Evolutionary conservation across 1,140 invertebrate species (phyloP).

Genomic region (Nasonia longicornis): DNA sequence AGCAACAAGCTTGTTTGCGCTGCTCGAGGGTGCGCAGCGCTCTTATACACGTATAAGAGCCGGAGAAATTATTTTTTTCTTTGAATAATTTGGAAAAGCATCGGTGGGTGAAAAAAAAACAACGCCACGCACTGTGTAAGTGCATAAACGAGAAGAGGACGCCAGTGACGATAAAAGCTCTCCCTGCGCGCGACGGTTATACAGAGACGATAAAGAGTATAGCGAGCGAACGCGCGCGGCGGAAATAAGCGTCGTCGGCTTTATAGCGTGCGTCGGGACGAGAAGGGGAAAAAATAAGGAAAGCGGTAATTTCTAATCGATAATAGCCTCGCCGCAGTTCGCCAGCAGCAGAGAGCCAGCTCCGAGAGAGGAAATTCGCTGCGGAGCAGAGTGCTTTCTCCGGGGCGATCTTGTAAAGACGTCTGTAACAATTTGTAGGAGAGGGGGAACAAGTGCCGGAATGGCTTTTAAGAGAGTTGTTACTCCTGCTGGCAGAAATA

Average conservation of each 20-base stretch:
- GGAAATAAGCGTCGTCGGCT: conserved; percentile 35
- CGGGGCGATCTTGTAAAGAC: conserved; percentile 42
- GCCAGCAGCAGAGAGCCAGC: background rate
- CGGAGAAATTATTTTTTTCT: too few species aligned
- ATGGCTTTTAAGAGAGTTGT: conserved; percentile 47
- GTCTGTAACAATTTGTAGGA: conserved; percentile 46
- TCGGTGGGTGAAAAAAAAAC: conserved; percentile 15
- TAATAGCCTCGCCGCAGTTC: conserved; percentile 37
- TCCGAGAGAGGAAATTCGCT: conserved; percentile 1
- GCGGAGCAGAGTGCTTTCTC: conserved; percentile 29
- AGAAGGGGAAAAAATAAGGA: conserved; percentile 32
- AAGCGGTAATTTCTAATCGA: conserved; percentile 44
- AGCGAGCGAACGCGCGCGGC: too few species aligned
- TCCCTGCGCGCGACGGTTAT: too few species aligned
- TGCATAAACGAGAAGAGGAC: background rate
- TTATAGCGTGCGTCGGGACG: background rate
- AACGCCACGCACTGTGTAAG: background rate
- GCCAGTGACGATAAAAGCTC: background rate
- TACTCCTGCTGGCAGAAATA: conserved; percentile 38
- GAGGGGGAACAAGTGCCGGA: conserved; percentile 38
- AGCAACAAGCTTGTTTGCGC: background rate
- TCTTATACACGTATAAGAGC: too few species aligned
- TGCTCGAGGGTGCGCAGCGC: background rate
- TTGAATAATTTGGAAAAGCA: too few species aligned
- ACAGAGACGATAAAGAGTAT: conserved; percentile 8